phyloP scores from a whole-genome alignment of 2,797 vertebrate genomes.

The Orestias chungarensis region DNA sequence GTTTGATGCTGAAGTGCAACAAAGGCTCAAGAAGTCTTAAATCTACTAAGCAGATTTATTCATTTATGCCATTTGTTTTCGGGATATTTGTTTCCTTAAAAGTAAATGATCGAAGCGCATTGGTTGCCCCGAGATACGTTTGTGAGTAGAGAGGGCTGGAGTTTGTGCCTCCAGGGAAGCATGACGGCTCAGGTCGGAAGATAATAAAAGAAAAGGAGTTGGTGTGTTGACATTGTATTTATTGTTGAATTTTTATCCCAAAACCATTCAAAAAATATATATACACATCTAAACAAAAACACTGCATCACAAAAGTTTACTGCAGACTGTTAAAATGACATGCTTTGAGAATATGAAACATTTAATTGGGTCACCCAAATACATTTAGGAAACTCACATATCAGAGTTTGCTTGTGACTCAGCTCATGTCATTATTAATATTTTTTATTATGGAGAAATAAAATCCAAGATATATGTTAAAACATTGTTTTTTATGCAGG shows the following conservation, averaged over 20 bases:
- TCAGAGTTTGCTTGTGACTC: not conserved
- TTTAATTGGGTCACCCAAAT: not conserved
- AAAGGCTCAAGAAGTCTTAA: not conserved
- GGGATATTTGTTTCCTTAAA: conserved; percentile 32
- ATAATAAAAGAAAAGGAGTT: not conserved
- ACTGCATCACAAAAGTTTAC: not conserved
- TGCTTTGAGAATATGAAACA: not conserved
- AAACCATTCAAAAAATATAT: conserved; percentile 1
- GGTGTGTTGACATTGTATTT: not conserved
- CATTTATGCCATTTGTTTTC: conserved; percentile 53
- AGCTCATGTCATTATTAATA: not conserved
- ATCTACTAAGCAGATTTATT: conserved; percentile 55
- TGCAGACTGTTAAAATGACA: not conserved
- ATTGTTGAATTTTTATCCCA: not conserved
- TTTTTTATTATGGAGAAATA: not conserved
- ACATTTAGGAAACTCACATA: not conserved
- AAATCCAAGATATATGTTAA: not conserved
- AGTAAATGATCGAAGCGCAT: not conserved
- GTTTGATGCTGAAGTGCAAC: conserved; percentile 4
- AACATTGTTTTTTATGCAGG: not conserved
- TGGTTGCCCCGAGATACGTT: not conserved
- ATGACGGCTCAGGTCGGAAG: not conserved
- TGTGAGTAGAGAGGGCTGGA: not conserved
- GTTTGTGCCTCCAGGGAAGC: not conserved
- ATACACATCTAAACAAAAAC: too few relatives aligned